These are phyloP conservation scores for Heliopora coerulea DNA, from an alignment of 92 coral and sea anemone genomes.

Conservation along the genomic window DNA sequence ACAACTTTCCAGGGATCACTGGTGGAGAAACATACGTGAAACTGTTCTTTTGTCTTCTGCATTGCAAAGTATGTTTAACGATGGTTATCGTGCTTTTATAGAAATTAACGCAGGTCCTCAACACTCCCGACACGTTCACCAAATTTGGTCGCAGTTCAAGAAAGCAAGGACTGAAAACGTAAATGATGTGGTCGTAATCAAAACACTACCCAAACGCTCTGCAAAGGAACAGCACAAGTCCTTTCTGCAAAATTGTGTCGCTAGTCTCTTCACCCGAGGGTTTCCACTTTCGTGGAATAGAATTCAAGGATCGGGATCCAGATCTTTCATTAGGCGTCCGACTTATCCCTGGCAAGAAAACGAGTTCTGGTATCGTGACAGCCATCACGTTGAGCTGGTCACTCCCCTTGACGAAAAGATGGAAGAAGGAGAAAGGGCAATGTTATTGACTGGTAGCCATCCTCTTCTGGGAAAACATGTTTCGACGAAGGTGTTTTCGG, in stretches of 20 bases:
- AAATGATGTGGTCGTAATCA: constrained; percentile 27
- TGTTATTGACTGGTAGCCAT: too few relatives aligned
- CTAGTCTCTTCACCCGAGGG: too few relatives aligned
- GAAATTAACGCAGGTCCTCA: constrained; percentile 54
- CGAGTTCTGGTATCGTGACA: too few relatives aligned
- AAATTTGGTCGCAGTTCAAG: too few relatives aligned
- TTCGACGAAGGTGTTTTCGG: constrained; percentile 50
- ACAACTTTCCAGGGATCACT: constrained; percentile 38
- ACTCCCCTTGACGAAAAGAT: too few relatives aligned
- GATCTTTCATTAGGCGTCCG: constrained; percentile 48
- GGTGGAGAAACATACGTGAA: constrained; percentile 64
- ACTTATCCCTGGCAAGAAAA: too few relatives aligned
- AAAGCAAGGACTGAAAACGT: neutral
- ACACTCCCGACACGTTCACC: too few relatives aligned
- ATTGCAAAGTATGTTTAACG: constrained; percentile 34
- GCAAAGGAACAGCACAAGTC: constrained; percentile 6
- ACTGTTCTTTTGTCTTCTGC: constrained; percentile 57
- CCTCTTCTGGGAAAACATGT: constrained; percentile 26
- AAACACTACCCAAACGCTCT: constrained; percentile 51
- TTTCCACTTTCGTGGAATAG: too few relatives aligned
- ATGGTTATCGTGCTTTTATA: constrained; percentile 47
- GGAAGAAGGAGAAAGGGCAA: too few relatives aligned
- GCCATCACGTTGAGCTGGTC: too few relatives aligned
- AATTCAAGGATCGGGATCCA: constrained; percentile 23
- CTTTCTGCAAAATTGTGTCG: too few relatives aligned